Evolutionary conservation across 2,888 invertebrate genomes (phyloP), one percentile per base, ranked within the genome.

Genomic region (Microctonus aethiopoides): DNA sequence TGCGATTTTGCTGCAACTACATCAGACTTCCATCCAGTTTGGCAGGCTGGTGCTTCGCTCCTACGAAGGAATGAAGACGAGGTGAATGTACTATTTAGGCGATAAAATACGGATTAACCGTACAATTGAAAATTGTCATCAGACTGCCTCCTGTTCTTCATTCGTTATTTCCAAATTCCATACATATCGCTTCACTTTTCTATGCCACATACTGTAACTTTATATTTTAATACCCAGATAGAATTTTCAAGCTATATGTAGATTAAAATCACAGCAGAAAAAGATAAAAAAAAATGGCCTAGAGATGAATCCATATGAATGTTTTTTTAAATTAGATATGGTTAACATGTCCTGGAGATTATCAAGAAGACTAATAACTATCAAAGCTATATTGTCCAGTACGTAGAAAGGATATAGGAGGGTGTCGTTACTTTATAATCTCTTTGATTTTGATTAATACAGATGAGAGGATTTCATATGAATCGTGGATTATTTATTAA

Each of bases 71-170:
- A 72, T 56, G 60, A 69, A 66, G 70, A 70, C 51, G 64, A 61
- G 65, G 70, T 70, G 67, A 60, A 71, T 67, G 78, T 76, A 74
- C 76, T 80, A 79, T 82, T 81, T 81, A 80, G 79, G 76, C 85
- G 85, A 84, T 86, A 85, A 85, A 84, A 85, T 84, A 83, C 83
- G 86, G 86, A 86, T 86, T 85, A 86, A 85, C 81, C 83, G 81
- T 83, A 84, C 83, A 85, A 85, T 83, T 84, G 83, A 81, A 83
- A 85, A 85, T 85, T 86, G 84, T 84, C 80, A 80, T 70, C 57
- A 74, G 68, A 73, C 71, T 65, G 39, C 67, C 67, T 78, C 76
- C 75, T 74, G 70, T 75, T 73, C 70, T 41, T 52, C 11, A 10
- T 24, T 57, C n/a, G n/a, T 56, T 24, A 32, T 52, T 29, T 56